These are phyloP conservation scores for Asobara japonica DNA, from an alignment of 1,140 invertebrate genomes.

Conservation along the genomic window DNA sequence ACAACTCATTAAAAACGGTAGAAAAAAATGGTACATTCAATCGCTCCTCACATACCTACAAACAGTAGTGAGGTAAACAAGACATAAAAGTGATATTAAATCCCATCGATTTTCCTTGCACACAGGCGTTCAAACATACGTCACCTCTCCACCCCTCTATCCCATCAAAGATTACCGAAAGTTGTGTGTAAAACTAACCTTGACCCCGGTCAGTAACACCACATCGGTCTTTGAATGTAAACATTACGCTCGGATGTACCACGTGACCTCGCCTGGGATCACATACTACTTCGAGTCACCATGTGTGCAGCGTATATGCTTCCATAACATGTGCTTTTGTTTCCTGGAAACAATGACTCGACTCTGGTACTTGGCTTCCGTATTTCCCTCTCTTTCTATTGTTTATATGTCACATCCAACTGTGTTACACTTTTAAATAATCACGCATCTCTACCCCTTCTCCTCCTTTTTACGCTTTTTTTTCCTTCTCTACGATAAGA, in stretches of 20 bases:
- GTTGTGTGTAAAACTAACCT: constrained; percentile 39
- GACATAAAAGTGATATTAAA: no score
- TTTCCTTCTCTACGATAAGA: constrained; percentile 37
- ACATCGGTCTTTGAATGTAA: constrained; percentile 18
- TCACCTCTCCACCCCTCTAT: constrained; percentile 31
- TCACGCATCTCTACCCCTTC: background rate
- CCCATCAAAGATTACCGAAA: constrained; percentile 50
- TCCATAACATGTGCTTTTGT: background rate
- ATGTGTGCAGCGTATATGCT: background rate
- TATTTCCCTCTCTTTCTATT: background rate
- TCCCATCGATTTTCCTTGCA: background rate
- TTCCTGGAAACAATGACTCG: background rate
- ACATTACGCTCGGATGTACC: constrained; percentile 13
- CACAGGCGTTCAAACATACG: background rate
- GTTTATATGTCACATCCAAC: constrained; percentile 1
- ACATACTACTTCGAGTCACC: background rate
- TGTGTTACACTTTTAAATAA: background rate
- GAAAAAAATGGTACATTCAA: no score
- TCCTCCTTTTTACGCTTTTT: background rate
- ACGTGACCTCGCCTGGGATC: constrained; percentile 17
- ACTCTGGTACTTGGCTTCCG: background rate
- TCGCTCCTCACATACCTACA: no score
- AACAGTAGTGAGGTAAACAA: no score
- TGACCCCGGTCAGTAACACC: constrained; percentile 49
- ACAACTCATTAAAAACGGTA: no score